Evolutionary conservation across 2,888 invertebrate genomes (phyloP).

Genomic region (Phengaris alcon): DNA sequence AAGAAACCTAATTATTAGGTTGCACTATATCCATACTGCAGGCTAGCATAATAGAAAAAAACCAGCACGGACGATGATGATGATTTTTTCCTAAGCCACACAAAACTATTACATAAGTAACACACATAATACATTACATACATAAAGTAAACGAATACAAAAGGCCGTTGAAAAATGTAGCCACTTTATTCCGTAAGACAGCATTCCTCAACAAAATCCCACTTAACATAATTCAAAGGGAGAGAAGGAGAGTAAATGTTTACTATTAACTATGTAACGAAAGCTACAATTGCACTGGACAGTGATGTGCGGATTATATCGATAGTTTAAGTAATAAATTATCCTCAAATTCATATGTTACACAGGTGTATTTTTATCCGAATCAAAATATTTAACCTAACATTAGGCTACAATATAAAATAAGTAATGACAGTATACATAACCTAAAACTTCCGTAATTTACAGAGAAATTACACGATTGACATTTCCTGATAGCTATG

Average conservation of each 20-base stretch:
- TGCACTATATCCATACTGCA: too few species aligned
- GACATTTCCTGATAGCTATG: too few species aligned
- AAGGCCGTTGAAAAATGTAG: conserved; percentile 1
- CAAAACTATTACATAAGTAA: neutral
- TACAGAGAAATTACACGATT: too few species aligned
- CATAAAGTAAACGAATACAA: conserved; percentile 11
- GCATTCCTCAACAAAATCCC: neutral
- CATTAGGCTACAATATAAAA: too few species aligned
- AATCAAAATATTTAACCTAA: too few species aligned
- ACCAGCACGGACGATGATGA: too few species aligned
- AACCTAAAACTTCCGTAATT: too few species aligned
- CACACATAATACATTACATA: conserved; percentile 2
- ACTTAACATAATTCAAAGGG: conserved; percentile 18
- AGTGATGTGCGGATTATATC: neutral
- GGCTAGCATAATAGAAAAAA: too few species aligned
- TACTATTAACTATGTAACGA: conserved; percentile 9
- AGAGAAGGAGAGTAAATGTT: conserved; percentile 2
- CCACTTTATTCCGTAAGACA: conserved; percentile 11
- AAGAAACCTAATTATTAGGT: too few species aligned
- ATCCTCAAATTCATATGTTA: too few species aligned
- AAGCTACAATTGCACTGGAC: neutral
- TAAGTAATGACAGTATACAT: too few species aligned
- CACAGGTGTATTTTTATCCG: too few species aligned
- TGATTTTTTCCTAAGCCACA: neutral
- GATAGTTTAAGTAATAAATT: neutral